phyloP scores from a whole-genome alignment of 2,797 vertebrate genomes.

The Ptychobarbus kaznakovi region DNA sequence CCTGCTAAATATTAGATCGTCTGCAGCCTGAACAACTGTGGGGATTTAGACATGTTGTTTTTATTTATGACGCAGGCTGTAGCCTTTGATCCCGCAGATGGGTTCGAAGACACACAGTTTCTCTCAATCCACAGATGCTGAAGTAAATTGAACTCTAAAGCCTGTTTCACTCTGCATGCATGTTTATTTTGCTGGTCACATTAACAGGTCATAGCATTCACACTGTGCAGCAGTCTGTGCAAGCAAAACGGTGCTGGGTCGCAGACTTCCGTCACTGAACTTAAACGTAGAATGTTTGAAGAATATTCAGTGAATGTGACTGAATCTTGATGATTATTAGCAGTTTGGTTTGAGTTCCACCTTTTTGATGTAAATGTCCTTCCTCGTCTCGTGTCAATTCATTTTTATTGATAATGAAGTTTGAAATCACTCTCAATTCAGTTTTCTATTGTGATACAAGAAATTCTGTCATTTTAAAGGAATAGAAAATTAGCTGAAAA shows the following conservation, averaged over 20 bases:
- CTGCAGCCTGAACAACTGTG: slow-evolving; percentile 8
- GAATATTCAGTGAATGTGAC: background rate
- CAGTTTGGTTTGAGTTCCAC: background rate
- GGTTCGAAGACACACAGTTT: too few species aligned
- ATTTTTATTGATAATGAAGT: background rate
- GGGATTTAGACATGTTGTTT: slow-evolving; percentile 14
- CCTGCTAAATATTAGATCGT: slow-evolving; percentile 12
- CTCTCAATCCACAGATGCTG: slow-evolving; percentile 22
- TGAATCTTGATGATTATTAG: background rate
- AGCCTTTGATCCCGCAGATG: too few species aligned
- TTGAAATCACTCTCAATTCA: background rate
- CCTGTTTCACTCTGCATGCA: background rate
- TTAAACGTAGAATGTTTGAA: background rate
- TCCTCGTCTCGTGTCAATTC: background rate
- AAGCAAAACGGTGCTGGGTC: background rate
- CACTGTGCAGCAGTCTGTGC: background rate
- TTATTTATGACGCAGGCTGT: too few species aligned
- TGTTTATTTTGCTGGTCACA: background rate
- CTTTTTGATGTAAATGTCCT: background rate
- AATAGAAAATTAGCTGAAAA: background rate
- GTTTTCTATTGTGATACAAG: background rate
- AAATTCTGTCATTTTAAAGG: background rate
- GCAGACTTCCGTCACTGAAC: background rate
- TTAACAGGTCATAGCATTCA: slow-evolving; percentile 6
- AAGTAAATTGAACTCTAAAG: slow-evolving; percentile 16